Evolutionary conservation across 2,797 vertebrate species (phyloP).

Genomic region (Parauchenoglanis ngamensis): DNA sequence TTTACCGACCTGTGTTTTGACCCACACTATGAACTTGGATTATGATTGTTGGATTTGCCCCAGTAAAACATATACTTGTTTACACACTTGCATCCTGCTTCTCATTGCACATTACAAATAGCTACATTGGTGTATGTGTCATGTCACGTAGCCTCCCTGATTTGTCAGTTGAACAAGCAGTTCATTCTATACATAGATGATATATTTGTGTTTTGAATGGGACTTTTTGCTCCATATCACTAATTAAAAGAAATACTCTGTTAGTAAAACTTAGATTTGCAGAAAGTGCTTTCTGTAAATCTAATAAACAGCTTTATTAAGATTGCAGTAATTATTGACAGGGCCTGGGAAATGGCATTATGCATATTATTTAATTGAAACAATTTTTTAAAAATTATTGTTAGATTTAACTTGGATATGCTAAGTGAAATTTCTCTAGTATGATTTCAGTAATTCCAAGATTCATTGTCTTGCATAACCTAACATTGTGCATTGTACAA

Average conservation of each 20-base stretch:
- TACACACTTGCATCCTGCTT: neutral
- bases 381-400: neutral
- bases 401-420: neutral
- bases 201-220: neutral
- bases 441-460: neutral
- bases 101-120: constrained; percentile 10
- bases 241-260: neutral
- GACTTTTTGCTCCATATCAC: neutral
- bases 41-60: neutral
- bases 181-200: neutral
- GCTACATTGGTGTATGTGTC: neutral
- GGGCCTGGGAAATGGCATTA: neutral
- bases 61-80: neutral
- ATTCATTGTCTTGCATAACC: neutral
- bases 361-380: neutral
- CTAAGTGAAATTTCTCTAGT: neutral
- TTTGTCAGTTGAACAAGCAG: neutral
- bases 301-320: neutral
- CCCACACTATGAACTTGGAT: neutral
- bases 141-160: neutral
- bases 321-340: neutral
- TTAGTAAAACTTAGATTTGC: neutral
- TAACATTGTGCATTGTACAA: neutral
- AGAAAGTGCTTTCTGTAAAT: neutral
- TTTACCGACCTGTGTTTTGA: neutral